Evolutionary conservation across 2,888 invertebrate species (phyloP), one percentile per base, ranked within the genome.

Genomic region (Orthonevra nobilis): DNA sequence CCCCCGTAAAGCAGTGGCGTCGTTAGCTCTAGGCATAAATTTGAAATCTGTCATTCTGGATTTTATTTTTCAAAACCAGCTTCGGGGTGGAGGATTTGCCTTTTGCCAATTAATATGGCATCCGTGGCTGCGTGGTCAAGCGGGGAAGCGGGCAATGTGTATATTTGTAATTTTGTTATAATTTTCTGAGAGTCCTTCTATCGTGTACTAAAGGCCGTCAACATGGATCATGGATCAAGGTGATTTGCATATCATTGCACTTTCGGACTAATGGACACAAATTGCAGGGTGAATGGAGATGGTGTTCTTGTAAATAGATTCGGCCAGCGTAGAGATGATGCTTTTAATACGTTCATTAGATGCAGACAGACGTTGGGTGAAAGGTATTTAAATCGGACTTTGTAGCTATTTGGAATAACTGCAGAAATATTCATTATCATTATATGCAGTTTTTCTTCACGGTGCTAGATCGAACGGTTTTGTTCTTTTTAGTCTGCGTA

Each of bases 11-110:
- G 9, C n/a, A 32, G 23, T 12, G 52, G 3, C 23, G n/a, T n/a
- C 60, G 40, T 5, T 28, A 36, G 69, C 61, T 64, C 3, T 23
- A 23, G 3, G 5, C 23, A 23, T 5, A 23, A 23, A 56, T 58
- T 56, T 5, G 64, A 64, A 64, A 72, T 77, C 77, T 77, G 77
- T 77, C 77, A 54, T 44, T 64, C 52, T n/a, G 50, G 34, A 14
- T 46, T 63, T 64, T 42, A 23, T 58, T 61, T 64, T 42, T 56
- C 12, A 48, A 15, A 30, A 12, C 0, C 23, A 1, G 44, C n/a
- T n/a, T n/a, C n/a, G 28, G 30, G 26, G 19, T 50, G 48, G 58
- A 42, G 44, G 40, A 12, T 38, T 46, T 42, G 34, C n/a, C n/a
- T n/a, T n/a, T n/a, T n/a, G n/a, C n/a, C 48, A 75, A 75, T 75